Evolutionary conservation across 2,113 vertebrate species (phyloP), one percentile per base, ranked within the genome.

Genomic region (Uropsilus gracilis): DNA sequence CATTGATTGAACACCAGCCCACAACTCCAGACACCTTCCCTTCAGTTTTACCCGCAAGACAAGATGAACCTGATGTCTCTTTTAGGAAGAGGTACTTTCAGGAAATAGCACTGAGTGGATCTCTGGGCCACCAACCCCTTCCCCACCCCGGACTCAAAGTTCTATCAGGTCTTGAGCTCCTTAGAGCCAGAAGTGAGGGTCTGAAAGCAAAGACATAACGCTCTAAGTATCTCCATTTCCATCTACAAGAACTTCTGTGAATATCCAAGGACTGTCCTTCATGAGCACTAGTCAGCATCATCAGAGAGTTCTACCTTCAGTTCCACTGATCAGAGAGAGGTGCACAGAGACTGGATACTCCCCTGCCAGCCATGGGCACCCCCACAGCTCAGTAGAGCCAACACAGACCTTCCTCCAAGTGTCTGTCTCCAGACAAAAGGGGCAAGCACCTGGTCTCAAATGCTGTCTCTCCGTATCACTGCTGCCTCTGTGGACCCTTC

Each of bases 251-350:
- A n/a, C n/a, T n/a, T n/a, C n/a, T n/a, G n/a, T n/a, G n/a, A n/a
- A n/a, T n/a, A n/a, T n/a, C n/a, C n/a, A n/a, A n/a, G n/a, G n/a
- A n/a, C n/a, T n/a, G n/a, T n/a, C n/a, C n/a, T n/a, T n/a, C n/a
- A n/a, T n/a, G n/a, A n/a, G n/a, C n/a, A n/a, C n/a, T n/a, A n/a
- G n/a, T n/a, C n/a, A n/a, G n/a, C n/a, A n/a, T n/a, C n/a, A n/a
- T n/a, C 72, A 26, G 61, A 87, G 71, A 44, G 20, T 55, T 81
- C 44, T 55, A 81, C 8, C 16, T 24, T 92, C 37, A 28, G 0
- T 86, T 83, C 46, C 18, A 75, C n/a, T 88, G 37, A 46, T 61
- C 66, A 96, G 42, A 92, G 42, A 91, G 93, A 91, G 63, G 26
- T 48, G 14, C 37, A 81, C 44, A 30, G 30, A n/a, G 11, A 81